These are phyloP conservation scores for Rallus limicola DNA, from an alignment of 2,113 vertebrate genomes.

Conservation along the genomic window DNA sequence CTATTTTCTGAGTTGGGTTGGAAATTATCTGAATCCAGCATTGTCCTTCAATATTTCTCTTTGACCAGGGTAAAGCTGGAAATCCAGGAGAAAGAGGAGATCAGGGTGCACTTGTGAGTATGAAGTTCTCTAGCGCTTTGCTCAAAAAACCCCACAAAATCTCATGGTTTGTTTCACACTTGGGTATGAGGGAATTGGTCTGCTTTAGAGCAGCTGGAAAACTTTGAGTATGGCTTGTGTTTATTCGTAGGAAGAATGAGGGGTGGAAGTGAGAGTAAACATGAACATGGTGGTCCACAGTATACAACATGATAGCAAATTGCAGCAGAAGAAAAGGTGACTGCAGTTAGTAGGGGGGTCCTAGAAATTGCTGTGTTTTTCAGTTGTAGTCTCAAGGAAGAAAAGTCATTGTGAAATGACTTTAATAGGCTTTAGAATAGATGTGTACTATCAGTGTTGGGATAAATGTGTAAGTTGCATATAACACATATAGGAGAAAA, in stretches of 20 bases:
- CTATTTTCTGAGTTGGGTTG: background rate
- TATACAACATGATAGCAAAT: background rate
- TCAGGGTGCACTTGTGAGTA: conserved; percentile 86
- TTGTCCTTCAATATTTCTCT: conserved; percentile 30
- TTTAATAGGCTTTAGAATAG: background rate
- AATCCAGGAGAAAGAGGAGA: conserved; percentile 87
- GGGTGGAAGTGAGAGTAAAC: background rate
- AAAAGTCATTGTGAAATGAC: background rate
- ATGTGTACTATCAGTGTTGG: background rate
- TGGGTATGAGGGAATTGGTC: background rate
- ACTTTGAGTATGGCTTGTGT: background rate
- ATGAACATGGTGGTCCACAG: background rate
- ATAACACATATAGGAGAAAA: background rate
- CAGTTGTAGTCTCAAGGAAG: background rate
- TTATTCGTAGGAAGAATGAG: background rate
- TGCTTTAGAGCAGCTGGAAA: background rate
- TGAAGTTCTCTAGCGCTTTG: background rate
- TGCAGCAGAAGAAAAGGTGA: background rate
- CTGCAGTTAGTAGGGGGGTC: background rate
- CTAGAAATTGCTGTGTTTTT: background rate
- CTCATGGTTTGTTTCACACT: background rate
- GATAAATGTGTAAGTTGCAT: background rate
- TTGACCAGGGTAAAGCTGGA: conserved; percentile 89
- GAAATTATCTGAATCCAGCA: background rate
- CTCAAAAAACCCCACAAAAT: background rate